Evolutionary conservation across 2,113 vertebrate species (phyloP).

Genomic region (Phalacrocorax carbo): DNA sequence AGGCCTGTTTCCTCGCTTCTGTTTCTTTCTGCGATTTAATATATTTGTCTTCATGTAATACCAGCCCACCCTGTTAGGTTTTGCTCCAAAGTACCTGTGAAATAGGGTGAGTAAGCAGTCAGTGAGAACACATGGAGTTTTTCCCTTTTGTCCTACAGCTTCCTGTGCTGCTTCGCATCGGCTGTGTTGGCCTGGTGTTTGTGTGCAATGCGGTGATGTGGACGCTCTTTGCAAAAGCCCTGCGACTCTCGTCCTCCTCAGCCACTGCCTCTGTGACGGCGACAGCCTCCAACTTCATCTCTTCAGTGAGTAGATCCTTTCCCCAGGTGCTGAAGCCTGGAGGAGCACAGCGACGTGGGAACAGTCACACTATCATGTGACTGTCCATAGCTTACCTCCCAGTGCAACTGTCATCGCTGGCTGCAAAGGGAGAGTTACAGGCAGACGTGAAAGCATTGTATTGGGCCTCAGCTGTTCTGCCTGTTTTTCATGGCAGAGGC

Average conservation of each 20-base stretch:
- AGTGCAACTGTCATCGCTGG: fast-evolving
- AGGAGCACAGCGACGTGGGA: not conserved
- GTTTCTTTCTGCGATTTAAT: not conserved
- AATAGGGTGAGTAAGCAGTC: not conserved
- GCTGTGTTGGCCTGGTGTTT: constrained; percentile 80
- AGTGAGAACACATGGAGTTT: not conserved
- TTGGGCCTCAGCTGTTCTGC: not conserved
- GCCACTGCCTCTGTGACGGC: constrained; percentile 88
- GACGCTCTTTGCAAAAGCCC: constrained; percentile 90
- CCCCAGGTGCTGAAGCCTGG: not conserved
- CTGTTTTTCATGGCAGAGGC: fast-evolving
- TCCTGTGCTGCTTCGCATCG: constrained; percentile 74
- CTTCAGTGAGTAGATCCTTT: constrained; percentile 80
- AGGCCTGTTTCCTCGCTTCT: not conserved
- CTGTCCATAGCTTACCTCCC: not conserved
- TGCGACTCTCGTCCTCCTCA: constrained; percentile 89
- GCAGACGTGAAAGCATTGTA: not conserved
- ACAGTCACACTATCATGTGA: fast-evolving
- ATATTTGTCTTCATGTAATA: not conserved
- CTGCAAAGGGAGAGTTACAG: not conserved
- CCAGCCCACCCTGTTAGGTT: not conserved
- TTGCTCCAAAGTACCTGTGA: not conserved
- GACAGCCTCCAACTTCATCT: constrained; percentile 91
- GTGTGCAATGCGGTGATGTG: constrained; percentile 90
- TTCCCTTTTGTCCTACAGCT: constrained; percentile 68